Evolutionary conservation across 2,888 invertebrate species (phyloP).

Genomic region (Apotomis turbidana): DNA sequence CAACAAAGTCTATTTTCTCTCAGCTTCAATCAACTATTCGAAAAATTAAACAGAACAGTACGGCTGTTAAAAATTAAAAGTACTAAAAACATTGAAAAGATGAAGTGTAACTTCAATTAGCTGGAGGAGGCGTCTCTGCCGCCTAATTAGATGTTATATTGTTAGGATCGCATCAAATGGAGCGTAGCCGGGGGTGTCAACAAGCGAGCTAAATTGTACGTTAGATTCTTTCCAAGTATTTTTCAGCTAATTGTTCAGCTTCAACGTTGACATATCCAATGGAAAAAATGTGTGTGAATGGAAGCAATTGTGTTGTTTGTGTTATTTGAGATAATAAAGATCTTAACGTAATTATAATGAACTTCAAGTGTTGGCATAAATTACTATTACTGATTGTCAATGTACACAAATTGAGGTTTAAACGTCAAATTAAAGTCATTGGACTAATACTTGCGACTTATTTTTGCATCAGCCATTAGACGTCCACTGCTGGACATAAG

Average conservation of each 20-base stretch:
- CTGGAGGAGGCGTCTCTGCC: slow-evolving; percentile 25
- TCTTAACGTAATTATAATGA: background rate
- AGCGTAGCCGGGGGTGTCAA: slow-evolving; percentile 22
- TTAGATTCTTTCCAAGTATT: slow-evolving; percentile 31
- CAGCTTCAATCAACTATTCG: background rate
- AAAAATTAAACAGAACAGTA: background rate
- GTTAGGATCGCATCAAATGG: slow-evolving; percentile 37
- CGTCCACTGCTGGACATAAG: too few species aligned
- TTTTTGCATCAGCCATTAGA: too few species aligned
- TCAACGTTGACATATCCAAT: slow-evolving; percentile 23
- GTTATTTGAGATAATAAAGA: slow-evolving; percentile 5
- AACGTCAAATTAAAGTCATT: too few species aligned
- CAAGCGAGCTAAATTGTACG: slow-evolving; percentile 30
- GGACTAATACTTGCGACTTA: too few species aligned
- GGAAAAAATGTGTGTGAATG: slow-evolving; percentile 2
- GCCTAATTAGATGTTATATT: slow-evolving; percentile 36
- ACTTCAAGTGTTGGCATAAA: too few species aligned
- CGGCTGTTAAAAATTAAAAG: slow-evolving; percentile 13
- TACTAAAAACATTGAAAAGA: slow-evolving; percentile 18
- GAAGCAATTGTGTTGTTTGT: slow-evolving; percentile 1
- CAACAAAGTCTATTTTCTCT: background rate
- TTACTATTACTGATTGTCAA: too few species aligned
- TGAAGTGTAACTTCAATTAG: slow-evolving; percentile 43
- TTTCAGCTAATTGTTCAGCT: slow-evolving; percentile 10
- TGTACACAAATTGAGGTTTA: too few species aligned